A percentile compares a stretch with the other conserved stretches of the same genome.
phyloP scores from a whole-genome alignment of 2,113 vertebrate genomes.

The Narcine bancroftii region DNA sequence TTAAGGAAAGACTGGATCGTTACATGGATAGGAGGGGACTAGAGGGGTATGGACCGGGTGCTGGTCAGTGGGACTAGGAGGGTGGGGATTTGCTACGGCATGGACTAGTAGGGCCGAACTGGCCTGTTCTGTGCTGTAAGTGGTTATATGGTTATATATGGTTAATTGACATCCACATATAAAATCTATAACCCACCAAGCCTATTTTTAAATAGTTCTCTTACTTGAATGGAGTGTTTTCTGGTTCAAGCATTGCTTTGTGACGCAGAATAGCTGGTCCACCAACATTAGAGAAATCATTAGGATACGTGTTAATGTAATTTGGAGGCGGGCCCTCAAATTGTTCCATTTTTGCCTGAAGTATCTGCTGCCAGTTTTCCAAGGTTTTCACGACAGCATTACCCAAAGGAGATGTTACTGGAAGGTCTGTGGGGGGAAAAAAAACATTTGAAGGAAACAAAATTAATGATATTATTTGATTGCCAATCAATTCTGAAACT shows the following conservation, averaged over 20 bases:
- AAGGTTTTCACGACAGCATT: slow-evolving; percentile 86
- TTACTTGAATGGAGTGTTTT: slow-evolving; percentile 97
- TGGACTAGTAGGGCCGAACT: too few species aligned
- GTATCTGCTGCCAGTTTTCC: slow-evolving; percentile 90
- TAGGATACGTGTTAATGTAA: slow-evolving; percentile 84
- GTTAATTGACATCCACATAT: too few species aligned
- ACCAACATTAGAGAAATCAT: slow-evolving; percentile 68
- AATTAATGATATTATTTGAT: background rate
- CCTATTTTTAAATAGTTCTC: slow-evolving; percentile 37
- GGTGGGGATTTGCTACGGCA: too few species aligned
- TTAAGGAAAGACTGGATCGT: too few species aligned
- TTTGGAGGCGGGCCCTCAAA: slow-evolving; percentile 91
- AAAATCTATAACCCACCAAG: too few species aligned
- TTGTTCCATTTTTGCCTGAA: slow-evolving; percentile 83
- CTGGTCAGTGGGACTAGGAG: too few species aligned
- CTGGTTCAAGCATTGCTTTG: slow-evolving; percentile 95
- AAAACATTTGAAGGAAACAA: slow-evolving; percentile 1
- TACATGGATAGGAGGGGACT: too few species aligned
- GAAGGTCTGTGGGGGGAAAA: slow-evolving; percentile 67
- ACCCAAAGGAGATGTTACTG: slow-evolving; percentile 81
- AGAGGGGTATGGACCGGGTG: too few species aligned
- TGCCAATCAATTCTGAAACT: background rate
- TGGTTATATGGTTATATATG: too few species aligned
- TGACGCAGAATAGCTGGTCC: slow-evolving; percentile 82
- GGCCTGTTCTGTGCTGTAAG: too few species aligned